Conservation (phyloP, 1,140 invertebrate species). For the Drosophila pectinifera region DNA sequence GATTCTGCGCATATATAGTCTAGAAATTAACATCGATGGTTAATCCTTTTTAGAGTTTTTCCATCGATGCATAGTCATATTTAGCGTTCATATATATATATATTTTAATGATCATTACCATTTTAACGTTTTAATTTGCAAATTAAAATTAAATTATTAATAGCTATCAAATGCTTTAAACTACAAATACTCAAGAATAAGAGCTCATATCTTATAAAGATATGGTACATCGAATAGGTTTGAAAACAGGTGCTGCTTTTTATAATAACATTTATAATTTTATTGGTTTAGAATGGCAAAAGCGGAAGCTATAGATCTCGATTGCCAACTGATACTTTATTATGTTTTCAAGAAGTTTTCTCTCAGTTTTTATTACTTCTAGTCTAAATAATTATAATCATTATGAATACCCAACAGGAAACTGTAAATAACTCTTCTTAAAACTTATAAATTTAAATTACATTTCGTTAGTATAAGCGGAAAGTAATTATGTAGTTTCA, state of each 20-base stretch:
- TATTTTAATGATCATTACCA: neutral
- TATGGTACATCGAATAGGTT: neutral
- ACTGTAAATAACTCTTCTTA: neutral
- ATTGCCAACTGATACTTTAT: neutral
- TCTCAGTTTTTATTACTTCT: neutral
- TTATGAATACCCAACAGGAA: neutral
- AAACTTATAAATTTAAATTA: neutral
- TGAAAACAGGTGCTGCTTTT: neutral
- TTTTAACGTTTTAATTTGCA: no score
- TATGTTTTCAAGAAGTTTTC: neutral
- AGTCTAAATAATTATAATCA: neutral
- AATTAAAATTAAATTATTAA: no score
- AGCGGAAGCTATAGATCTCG: slow-evolving; percentile 2
- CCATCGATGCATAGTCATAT: no score
- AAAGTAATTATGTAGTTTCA: neutral
- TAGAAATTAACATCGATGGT: no score
- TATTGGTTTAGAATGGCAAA: neutral
- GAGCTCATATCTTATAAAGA: no score
- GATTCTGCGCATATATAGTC: neutral
- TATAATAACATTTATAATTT: neutral
- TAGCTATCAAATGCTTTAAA: no score
- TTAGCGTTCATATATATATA: neutral
- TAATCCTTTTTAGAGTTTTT: no score
- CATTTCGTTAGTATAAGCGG: neutral
- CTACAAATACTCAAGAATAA: no score